A percentile compares a stretch with the other conserved stretches of the same genome.
Evolutionary conservation across 2,888 invertebrate species (phyloP).

Genomic region (Tetragonisca angustula): DNA sequence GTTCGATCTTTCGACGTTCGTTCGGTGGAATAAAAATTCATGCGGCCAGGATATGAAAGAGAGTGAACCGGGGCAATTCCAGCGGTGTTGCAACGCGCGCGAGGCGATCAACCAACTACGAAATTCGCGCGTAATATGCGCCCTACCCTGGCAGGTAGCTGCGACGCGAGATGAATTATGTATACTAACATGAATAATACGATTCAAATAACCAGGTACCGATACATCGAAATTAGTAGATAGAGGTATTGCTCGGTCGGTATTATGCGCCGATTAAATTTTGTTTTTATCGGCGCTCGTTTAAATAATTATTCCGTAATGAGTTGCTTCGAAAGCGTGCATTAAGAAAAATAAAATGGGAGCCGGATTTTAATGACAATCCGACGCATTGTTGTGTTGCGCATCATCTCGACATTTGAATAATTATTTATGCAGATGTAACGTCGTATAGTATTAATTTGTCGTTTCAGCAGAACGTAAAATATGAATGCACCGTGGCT

Average conservation of each 20-base stretch:
- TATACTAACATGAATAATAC: constrained; percentile 47
- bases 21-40: not conserved
- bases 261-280: constrained; percentile 2
- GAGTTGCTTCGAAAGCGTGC: not conserved
- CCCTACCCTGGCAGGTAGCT: constrained; percentile 16
- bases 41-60: not conserved
- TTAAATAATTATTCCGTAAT: not conserved
- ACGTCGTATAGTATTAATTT: not conserved
- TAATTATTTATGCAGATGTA: not conserved
- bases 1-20: constrained; percentile 12
- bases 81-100: constrained; percentile 4
- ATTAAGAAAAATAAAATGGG: not conserved
- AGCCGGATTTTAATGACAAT: not conserved
- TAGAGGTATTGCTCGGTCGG: not conserved
- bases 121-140: constrained; percentile 39
- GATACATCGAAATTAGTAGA: constrained; percentile 40
- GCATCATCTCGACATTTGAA: not conserved
- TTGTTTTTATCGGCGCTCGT: not conserved
- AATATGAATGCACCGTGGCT: no score
- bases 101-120: constrained; percentile 30
- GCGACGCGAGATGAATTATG: constrained; percentile 47
- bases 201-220: constrained; percentile 45
- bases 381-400: not conserved
- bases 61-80: constrained; percentile 10
- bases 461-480: not conserved